Evolutionary conservation across 2,888 invertebrate species (phyloP).

Genomic region (Hydrotaea cyrtoneurina): DNA sequence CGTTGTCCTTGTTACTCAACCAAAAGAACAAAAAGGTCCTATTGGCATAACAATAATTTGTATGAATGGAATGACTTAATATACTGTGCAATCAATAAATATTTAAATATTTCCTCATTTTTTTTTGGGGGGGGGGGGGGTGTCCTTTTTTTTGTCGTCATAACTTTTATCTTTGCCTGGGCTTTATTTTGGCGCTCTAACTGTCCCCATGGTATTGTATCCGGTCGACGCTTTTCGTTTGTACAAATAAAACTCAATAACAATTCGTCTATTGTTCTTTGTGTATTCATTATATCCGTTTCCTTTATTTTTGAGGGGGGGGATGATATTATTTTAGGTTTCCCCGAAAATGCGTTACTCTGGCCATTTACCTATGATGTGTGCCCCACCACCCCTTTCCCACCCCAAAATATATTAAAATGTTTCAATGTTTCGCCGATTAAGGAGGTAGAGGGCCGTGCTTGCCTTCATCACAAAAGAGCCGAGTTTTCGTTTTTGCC

Average conservation of each 20-base stretch:
- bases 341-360: not conserved
- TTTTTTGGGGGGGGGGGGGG: no score
- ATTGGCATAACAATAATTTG: constrained; percentile 1
- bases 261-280: constrained; percentile 41
- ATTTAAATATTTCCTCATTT: constrained; percentile 8
- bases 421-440: not conserved
- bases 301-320: constrained; percentile 39
- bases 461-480: not conserved
- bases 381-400: not conserved
- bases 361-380: not conserved
- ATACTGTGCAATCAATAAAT: not conserved
- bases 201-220: constrained; percentile 18
- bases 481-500: not conserved
- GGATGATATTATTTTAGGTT: not conserved
- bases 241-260: constrained; percentile 34
- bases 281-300: constrained; percentile 54
- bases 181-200: not conserved
- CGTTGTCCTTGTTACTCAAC: not conserved
- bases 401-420: not conserved
- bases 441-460: not conserved
- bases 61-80: not conserved
- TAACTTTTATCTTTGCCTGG: not conserved
- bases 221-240: constrained; percentile 1
- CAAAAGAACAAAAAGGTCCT: not conserved
- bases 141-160: not conserved